phyloP scores from a whole-genome alignment of 2,113 vertebrate genomes.

The Myodes glareolus region DNA sequence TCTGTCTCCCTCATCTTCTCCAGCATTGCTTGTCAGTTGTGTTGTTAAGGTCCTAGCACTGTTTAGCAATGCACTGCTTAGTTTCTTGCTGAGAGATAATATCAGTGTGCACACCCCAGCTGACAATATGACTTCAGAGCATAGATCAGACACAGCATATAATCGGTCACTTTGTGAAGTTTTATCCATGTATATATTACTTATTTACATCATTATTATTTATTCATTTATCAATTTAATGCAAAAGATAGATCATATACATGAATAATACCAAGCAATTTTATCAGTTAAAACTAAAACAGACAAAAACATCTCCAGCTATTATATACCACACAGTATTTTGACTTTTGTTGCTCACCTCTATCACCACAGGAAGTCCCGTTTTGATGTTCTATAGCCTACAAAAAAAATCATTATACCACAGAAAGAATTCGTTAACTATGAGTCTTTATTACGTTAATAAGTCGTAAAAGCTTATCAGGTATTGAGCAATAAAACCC shows the following conservation, averaged over 20 bases:
- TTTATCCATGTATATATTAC: neutral
- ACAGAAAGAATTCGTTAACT: conserved; percentile 48
- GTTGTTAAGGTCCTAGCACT: neutral
- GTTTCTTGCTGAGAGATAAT: neutral
- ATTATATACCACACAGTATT: conserved; percentile 34
- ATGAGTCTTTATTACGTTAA: conserved; percentile 55
- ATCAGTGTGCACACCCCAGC: neutral
- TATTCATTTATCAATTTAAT: neutral
- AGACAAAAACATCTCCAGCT: neutral
- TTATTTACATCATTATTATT: neutral
- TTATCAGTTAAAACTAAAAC: neutral
- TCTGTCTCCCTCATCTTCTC: too few relatives aligned
- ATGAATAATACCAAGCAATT: neutral
- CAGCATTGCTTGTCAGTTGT: neutral
- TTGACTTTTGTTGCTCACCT: neutral
- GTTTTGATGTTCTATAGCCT: conserved; percentile 12
- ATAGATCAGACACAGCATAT: neutral
- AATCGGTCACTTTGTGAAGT: neutral
- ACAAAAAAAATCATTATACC: conserved; percentile 52
- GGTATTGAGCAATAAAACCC: neutral
- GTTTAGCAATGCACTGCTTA: neutral
- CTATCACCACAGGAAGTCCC: neutral
- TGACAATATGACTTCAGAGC: neutral
- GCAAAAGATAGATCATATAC: neutral
- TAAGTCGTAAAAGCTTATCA: conserved; percentile 19